Conservation (phyloP, 2,888 invertebrate genomes). For the Alsophila aescularia region DNA sequence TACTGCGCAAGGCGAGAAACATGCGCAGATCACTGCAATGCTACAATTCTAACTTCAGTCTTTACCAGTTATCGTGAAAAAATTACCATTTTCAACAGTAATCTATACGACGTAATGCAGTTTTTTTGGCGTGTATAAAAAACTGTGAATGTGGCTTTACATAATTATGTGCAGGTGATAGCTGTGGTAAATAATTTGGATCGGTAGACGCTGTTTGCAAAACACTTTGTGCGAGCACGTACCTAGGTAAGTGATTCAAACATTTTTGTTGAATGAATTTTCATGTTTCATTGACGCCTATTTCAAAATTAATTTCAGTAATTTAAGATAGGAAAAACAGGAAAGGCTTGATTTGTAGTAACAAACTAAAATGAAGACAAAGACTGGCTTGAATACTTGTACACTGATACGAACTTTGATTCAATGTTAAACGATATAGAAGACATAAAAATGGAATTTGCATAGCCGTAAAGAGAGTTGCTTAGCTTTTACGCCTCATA, state of each 20-base stretch:
- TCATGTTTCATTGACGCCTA: constrained; percentile 30
- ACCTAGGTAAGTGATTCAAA: constrained; percentile 24
- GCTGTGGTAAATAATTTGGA: constrained; percentile 14
- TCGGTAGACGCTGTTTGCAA: neutral
- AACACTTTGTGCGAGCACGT: constrained; percentile 15
- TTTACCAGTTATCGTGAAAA: constrained; percentile 59
- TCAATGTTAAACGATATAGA: constrained; percentile 33
- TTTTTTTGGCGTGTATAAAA: constrained; percentile 42
- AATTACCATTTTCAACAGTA: constrained; percentile 57
- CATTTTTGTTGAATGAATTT: constrained; percentile 30
- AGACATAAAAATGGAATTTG: constrained; percentile 40
- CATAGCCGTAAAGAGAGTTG: constrained; percentile 41
- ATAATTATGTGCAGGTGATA: constrained; percentile 61
- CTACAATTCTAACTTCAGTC: constrained; percentile 78
- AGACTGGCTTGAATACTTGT: neutral
- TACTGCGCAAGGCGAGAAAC: constrained; percentile 74
- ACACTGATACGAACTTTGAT: neutral
- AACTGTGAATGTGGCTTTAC: constrained; percentile 39
- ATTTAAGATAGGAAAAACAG: too few species aligned
- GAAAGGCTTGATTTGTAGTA: too few species aligned
- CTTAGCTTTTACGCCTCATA: constrained; percentile 26
- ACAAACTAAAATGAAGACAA: neutral
- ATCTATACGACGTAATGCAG: constrained; percentile 55
- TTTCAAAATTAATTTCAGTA: neutral
- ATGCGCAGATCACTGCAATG: constrained; percentile 77